Conservation (phyloP, 2,113 vertebrate genomes). For the Cariama cristata region DNA sequence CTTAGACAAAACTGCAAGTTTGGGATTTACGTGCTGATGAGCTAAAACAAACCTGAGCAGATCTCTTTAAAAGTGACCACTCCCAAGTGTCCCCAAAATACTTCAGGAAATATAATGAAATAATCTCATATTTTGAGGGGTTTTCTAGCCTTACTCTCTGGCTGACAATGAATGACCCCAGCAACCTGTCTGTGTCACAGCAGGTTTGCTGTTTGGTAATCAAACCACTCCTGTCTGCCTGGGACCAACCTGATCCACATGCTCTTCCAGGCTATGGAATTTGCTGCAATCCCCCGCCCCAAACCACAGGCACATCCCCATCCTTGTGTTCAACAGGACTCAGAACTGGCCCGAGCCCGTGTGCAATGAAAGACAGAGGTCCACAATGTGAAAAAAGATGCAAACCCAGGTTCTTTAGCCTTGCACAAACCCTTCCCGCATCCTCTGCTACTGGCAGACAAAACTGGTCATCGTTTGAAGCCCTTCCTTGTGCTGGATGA, state of each 20-base stretch:
- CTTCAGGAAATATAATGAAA: background rate
- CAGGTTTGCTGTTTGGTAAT: background rate
- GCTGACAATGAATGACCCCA: accelerated
- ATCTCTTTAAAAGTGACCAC: background rate
- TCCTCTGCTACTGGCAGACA: background rate
- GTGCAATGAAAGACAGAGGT: background rate
- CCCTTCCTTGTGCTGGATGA: background rate
- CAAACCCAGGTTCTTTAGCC: background rate
- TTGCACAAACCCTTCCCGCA: background rate
- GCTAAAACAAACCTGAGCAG: background rate
- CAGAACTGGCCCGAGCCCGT: background rate
- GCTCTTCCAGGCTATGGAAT: background rate
- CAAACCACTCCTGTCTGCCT: background rate
- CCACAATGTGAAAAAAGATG: background rate
- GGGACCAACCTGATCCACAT: background rate
- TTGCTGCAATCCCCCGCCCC: background rate
- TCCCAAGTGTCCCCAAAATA: background rate
- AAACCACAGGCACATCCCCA: background rate
- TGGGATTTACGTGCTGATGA: background rate
- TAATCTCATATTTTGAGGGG: background rate
- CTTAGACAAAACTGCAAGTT: background rate
- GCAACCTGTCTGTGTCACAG: background rate
- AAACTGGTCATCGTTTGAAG: background rate
- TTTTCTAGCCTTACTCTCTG: background rate
- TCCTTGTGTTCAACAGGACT: background rate